These are phyloP conservation scores for Drosophila tanythrix DNA, from an alignment of 2,888 invertebrate species.

Conservation along the genomic window DNA sequence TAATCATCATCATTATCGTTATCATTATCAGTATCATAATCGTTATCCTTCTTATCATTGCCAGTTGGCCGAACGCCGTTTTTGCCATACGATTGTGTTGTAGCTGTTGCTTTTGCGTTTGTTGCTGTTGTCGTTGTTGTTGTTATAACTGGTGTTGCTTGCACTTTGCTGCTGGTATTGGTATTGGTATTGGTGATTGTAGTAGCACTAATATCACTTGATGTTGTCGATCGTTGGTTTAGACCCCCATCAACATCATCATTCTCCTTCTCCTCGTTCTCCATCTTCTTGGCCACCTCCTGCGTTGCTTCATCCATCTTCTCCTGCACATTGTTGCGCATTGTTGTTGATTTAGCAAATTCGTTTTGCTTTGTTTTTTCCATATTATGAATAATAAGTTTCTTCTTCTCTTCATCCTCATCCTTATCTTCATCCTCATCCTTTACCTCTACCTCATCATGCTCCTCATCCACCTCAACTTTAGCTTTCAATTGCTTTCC, in stretches of 20 bases:
- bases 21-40: slow-evolving; percentile 42
- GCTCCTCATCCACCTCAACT: slow-evolving; percentile 32
- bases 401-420: slow-evolving; percentile 23
- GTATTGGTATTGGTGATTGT: slow-evolving; percentile 69
- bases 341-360: slow-evolving; percentile 67
- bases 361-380: slow-evolving; percentile 66
- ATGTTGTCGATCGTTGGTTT: slow-evolving; percentile 66
- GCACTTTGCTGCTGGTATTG: slow-evolving; percentile 49
- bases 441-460: slow-evolving; percentile 35
- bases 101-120: slow-evolving; percentile 56
- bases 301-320: background rate
- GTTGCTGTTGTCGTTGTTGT: slow-evolving; percentile 46
- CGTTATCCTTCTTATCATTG: slow-evolving; percentile 56
- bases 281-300: background rate
- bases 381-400: slow-evolving; percentile 71
- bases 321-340: slow-evolving; percentile 73
- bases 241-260: slow-evolving; percentile 67
- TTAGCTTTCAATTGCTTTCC: slow-evolving; percentile 57
- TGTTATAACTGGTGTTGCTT: slow-evolving; percentile 67
- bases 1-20: slow-evolving; percentile 36
- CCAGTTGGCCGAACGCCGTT: slow-evolving; percentile 45
- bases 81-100: slow-evolving; percentile 60
- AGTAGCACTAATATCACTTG: slow-evolving; percentile 79
- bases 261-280: slow-evolving; percentile 24
- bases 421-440: slow-evolving; percentile 20